Base-by-base conservation (phyloP, 2,888 invertebrate species). In the Clostera curtula region DNA sequence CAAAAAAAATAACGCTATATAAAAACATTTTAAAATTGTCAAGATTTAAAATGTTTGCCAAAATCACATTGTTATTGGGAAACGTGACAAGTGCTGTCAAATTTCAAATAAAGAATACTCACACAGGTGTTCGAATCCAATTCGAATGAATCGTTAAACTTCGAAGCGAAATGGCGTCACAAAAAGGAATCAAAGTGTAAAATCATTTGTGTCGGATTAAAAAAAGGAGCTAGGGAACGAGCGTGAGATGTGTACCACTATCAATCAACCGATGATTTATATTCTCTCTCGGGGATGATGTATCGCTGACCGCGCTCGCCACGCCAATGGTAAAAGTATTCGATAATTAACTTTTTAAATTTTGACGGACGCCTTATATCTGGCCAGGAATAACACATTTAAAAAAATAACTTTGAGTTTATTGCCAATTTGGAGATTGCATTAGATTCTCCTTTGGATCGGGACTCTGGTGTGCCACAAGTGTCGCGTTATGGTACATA, bases 291-390 rank as follows among this genome's bases (percentile, higher is more conserved):
- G 56, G 56, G 69, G 68, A 77, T 83, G 82, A 83, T 83, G 77
- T 74, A 82, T 82, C 72, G 59, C 66, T 56, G 62, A 48, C 53
- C 56, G 49, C 57, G 59, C 62, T 52, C 56, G 52, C 57, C 56
- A 58, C 14, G 10, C 23, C 23, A 58, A 50, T 61, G 64, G 69
- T 64, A 66, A 71, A 68, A 75, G 73, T 70, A 71, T 75, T 67
- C 64, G 71, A 75, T 83, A 83, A 83, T 83, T 83, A 83, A 83
- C 80, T 80, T 80, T 82, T 82, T 68, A 70, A 71, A 74, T 65
- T 74, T 75, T 76, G 79, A 82, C 65, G 67, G 71, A 76, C 75
- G 62, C 76, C 74, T 73, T 70, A 75, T 72, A 57, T 68, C 50
- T 39, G 40, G 36, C 46, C 39, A 38, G 46, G 53, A 52, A 52